Evolutionary conservation across 2,888 invertebrate species (phyloP), one percentile per base, ranked within the genome.

Genomic region (Homarus gammarus): DNA sequence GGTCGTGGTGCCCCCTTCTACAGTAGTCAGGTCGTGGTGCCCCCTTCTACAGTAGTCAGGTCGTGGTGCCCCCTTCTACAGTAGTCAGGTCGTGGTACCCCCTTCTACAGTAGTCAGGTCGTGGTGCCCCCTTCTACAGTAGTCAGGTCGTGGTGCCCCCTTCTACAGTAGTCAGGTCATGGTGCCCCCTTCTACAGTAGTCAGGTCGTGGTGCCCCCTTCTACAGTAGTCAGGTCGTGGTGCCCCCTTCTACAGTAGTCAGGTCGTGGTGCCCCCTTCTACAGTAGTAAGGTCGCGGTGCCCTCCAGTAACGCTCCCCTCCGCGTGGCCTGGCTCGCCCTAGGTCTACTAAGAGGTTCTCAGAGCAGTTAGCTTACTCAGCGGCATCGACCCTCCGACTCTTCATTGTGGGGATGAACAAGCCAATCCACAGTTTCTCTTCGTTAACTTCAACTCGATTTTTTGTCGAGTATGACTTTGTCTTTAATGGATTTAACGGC

Each of bases 401-500:
- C 86, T 78, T 86, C 86, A 78, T 78, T 86, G 86, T 78, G 68
- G 56, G 78, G 68, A 78, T 61, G 64, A 78, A 70, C 86, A 86
- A 86, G 78, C 85, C 86, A 77, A 86, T 86, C 86, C 77, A 56
- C 78, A 68, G 78, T 70, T 78, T 78, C 64, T 86, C 64, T 86
- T 86, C 86, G 86, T 86, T 86, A 86, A 86, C 68, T 78, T 86
- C 78, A 77, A 70, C 78, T 78, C 68, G 44, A 86, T 78, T 86
- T 78, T 86, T 78, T 84, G 68, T 82, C 49, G 68, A 68, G 44
- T 82, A 68, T 68, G 68, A 68, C 51, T 84, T 73, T 73, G 56
- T 73, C 84, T 73, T 33, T 68, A 68, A 82, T 68, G 82, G 82
- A 68, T 82, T 82, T 82, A 82, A 40, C 82, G 56, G 49, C 64